phyloP scores from a whole-genome alignment of 2,888 invertebrate genomes.

The Diarsia dahlii region DNA sequence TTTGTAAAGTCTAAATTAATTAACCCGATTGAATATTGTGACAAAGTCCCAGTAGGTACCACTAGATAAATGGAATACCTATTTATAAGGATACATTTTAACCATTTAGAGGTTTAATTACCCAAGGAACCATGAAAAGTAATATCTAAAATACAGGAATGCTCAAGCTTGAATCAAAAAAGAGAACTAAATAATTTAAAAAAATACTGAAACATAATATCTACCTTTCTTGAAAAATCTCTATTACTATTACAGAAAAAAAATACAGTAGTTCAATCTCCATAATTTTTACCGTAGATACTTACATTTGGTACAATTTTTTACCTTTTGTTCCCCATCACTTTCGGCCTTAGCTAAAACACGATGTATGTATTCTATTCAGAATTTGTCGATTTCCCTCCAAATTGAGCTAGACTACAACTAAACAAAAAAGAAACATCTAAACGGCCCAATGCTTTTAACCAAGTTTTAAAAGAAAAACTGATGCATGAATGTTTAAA shows the following conservation, averaged over 20 bases:
- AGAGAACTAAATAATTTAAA: not conserved
- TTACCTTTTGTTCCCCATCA: conserved; percentile 41
- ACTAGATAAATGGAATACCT: too few relatives aligned
- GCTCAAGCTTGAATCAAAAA: not conserved
- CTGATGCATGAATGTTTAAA: not conserved
- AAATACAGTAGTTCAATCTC: not conserved
- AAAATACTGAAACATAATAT: not conserved
- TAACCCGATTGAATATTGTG: conserved; percentile 17
- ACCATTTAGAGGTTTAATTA: not conserved
- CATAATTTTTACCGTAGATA: not conserved
- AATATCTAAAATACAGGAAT: not conserved
- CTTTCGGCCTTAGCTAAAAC: conserved; percentile 28
- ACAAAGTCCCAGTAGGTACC: not conserved
- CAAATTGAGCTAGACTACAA: conserved; percentile 42
- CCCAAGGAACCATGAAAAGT: not conserved
- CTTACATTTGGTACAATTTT: not conserved
- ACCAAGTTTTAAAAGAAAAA: not conserved
- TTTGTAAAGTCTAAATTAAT: conserved; percentile 10
- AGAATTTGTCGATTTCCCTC: conserved; percentile 33
- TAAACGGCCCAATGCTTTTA: not conserved
- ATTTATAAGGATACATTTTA: not conserved
- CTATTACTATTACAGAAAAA: not conserved
- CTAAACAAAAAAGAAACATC: not conserved
- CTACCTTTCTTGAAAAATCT: not conserved
- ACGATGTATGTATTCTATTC: conserved; percentile 22